phyloP scores from a whole-genome alignment of 2,113 vertebrate species.

The Pungitius pungitius region DNA sequence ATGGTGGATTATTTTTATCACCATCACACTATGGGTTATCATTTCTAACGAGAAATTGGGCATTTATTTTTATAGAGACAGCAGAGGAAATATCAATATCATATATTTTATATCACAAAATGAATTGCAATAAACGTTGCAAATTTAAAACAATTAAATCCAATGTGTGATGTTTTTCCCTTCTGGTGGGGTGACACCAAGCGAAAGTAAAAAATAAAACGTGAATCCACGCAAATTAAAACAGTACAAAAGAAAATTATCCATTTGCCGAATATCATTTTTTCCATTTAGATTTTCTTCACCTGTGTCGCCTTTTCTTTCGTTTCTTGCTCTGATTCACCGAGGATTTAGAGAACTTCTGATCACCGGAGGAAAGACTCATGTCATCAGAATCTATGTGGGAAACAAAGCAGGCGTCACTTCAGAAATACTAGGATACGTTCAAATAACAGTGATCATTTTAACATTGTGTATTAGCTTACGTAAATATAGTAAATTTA shows the following conservation, averaged over 20 bases:
- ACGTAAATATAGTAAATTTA: background rate
- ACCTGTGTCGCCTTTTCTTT: conserved; percentile 98
- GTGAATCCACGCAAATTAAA: background rate
- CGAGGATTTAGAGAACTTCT: conserved; percentile 90
- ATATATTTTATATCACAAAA: too few relatives aligned
- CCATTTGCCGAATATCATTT: background rate
- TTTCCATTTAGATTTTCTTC: conserved; percentile 28
- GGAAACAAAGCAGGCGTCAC: conserved; percentile 3
- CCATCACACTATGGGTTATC: background rate
- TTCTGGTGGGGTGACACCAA: background rate
- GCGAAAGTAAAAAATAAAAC: background rate
- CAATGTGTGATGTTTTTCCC: background rate
- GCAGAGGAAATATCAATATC: too few relatives aligned
- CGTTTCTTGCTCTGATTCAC: conserved; percentile 94
- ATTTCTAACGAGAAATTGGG: background rate
- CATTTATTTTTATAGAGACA: background rate
- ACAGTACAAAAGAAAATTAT: background rate
- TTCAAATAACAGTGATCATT: background rate
- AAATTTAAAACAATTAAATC: too few relatives aligned
- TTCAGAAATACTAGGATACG: background rate
- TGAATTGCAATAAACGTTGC: too few relatives aligned
- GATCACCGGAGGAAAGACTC: conserved; percentile 87
- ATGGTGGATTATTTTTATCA: too few relatives aligned
- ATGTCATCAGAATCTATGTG: conserved; percentile 94
- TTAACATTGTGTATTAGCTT: too few relatives aligned